Evolutionary conservation across 92 coral and sea anemone species (phyloP).

Genomic region (Bergia sp.): DNA sequence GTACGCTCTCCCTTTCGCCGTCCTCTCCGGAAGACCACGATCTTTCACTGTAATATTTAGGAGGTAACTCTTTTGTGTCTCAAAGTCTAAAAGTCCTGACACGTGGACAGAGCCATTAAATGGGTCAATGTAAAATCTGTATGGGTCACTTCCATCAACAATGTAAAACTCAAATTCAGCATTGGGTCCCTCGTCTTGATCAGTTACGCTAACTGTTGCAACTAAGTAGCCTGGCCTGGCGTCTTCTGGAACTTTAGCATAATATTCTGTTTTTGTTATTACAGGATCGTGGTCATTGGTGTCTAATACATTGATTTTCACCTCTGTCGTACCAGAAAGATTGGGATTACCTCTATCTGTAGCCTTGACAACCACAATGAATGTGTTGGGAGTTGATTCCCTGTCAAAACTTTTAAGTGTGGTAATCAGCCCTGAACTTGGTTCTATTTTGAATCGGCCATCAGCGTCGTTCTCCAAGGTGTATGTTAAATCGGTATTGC

Average conservation of each 20-base stretch:
- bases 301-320: conserved; percentile 75
- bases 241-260: conserved; percentile 80
- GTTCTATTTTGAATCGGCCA: conserved; percentile 66
- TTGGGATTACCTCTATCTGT: conserved; percentile 76
- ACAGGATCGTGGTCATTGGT: conserved; percentile 70
- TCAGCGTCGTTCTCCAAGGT: conserved; percentile 66
- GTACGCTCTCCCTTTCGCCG: conserved; percentile 55
- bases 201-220: conserved; percentile 68
- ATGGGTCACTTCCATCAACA: conserved; percentile 75
- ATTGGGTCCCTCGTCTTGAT: conserved; percentile 79
- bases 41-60: conserved; percentile 84
- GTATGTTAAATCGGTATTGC: conserved; percentile 74
- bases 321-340: conserved; percentile 71
- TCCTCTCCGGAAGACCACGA: conserved; percentile 61
- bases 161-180: conserved; percentile 83
- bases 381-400: conserved; percentile 65
- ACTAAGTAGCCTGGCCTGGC: conserved; percentile 81
- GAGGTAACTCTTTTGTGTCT: conserved; percentile 66
- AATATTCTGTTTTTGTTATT: conserved; percentile 62
- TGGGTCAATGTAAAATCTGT: conserved; percentile 85
- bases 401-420: conserved; percentile 62
- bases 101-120: conserved; percentile 83
- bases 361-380: conserved; percentile 72
- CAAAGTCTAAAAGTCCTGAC: conserved; percentile 85
- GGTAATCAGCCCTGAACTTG: conserved; percentile 65